A percentile compares a stretch with the other conserved stretches of the same genome.
These are phyloP conservation scores for Palloptera scutellata DNA, from an alignment of 2,888 invertebrate species.

Conservation along the genomic window DNA sequence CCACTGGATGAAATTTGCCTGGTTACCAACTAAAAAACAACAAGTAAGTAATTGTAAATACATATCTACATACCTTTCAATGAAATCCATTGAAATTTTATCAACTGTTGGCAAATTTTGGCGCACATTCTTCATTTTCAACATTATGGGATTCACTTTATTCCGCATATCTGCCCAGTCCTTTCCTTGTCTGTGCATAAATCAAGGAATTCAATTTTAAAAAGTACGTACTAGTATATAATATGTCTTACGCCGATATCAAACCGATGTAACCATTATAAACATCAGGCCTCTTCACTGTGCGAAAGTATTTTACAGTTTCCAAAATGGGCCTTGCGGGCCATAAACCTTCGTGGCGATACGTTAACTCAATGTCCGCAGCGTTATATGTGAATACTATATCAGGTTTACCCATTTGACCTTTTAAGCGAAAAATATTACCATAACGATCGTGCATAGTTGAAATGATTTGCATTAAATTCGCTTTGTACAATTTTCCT, in stretches of 20 bases:
- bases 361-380: constrained; percentile 64
- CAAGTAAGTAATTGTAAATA: too few relatives aligned
- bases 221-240: too few relatives aligned
- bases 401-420: constrained; percentile 55
- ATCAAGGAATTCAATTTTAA: background rate
- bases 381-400: constrained; percentile 67
- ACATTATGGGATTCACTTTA: constrained; percentile 63
- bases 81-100: constrained; percentile 54
- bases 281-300: constrained; percentile 58
- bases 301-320: constrained; percentile 63
- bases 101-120: constrained; percentile 47
- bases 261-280: constrained; percentile 57
- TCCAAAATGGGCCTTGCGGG: constrained; percentile 64
- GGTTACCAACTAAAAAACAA: too few relatives aligned
- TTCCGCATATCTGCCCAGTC: constrained; percentile 74
- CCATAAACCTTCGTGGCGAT: constrained; percentile 65
- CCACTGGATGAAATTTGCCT: too few relatives aligned
- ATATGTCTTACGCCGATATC: constrained; percentile 55
- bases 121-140: constrained; percentile 54
- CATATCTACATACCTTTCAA: constrained; percentile 44
- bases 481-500: constrained; percentile 51
- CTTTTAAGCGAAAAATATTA: constrained; percentile 63
- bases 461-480: constrained; percentile 49
- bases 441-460: constrained; percentile 58
- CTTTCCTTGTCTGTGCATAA: constrained; percentile 68